Evolutionary conservation across 2,797 vertebrate species (phyloP).

Genomic region (Silurus aristotelis): DNA sequence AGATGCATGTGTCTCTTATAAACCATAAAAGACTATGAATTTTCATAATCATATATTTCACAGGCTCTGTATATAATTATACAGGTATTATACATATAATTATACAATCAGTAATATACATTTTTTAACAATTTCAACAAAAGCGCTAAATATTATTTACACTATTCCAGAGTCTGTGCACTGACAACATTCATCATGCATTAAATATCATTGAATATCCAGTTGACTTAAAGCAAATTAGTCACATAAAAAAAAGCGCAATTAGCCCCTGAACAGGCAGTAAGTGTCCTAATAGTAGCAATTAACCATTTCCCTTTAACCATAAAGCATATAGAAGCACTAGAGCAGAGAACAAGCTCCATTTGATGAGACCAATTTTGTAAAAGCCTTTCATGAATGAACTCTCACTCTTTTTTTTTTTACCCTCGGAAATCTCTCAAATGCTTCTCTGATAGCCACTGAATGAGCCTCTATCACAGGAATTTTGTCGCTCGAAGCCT

Average conservation of each 20-base stretch:
- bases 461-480: conserved; percentile 20
- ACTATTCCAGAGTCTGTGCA: conserved; percentile 7
- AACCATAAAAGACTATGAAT: too few species aligned
- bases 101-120: neutral
- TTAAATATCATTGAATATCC: conserved; percentile 33
- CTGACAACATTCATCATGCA: conserved; percentile 6
- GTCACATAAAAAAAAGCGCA: conserved; percentile 42
- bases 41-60: too few species aligned
- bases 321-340: conserved; percentile 39
- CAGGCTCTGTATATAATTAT: neutral
- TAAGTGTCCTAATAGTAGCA: conserved; percentile 52
- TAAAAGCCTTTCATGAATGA: conserved; percentile 35
- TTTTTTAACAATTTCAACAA: too few species aligned
- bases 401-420: conserved; percentile 26
- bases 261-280: conserved; percentile 42
- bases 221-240: conserved; percentile 40
- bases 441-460: conserved; percentile 33
- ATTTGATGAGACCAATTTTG: conserved; percentile 33
- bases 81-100: neutral
- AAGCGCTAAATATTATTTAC: neutral
- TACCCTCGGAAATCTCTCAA: conserved; percentile 6
- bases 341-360: conserved; percentile 13
- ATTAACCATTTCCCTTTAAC: conserved; percentile 53
- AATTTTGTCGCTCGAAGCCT: conserved; percentile 37
- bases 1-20: too few species aligned